phyloP scores from a whole-genome alignment of 1,140 invertebrate genomes.

The Formica exsecta region DNA sequence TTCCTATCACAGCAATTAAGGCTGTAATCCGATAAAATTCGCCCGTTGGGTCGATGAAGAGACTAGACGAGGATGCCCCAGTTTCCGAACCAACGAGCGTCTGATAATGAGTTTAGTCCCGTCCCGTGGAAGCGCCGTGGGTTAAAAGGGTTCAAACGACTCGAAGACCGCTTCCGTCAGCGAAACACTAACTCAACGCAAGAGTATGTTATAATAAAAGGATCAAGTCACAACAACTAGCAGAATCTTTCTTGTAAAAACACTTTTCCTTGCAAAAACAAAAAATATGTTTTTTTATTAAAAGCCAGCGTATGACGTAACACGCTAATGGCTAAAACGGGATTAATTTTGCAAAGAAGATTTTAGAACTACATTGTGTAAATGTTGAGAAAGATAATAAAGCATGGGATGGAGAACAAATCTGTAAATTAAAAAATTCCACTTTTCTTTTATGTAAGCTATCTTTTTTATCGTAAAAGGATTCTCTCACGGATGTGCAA shows the following conservation, averaged over 20 bases:
- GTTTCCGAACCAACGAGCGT: conserved; percentile 67
- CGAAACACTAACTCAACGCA: conserved; percentile 27
- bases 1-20: conserved; percentile 62
- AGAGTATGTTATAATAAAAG: not conserved
- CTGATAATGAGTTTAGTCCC: conserved; percentile 66
- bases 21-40: conserved; percentile 66
- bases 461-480: not conserved
- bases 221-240: not conserved
- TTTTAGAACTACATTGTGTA: too few species aligned
- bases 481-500: not conserved
- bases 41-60: conserved; percentile 56
- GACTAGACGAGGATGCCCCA: conserved; percentile 52
- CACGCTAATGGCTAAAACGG: too few species aligned
- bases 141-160: conserved; percentile 58
- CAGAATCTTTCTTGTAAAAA: not conserved
- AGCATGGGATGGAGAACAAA: not conserved
- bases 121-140: conserved; percentile 24
- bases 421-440: not conserved
- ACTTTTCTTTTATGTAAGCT: not conserved
- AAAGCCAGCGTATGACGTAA: not conserved
- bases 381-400: too few species aligned
- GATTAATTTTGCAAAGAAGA: too few species aligned
- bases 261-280: not conserved
- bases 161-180: conserved; percentile 36
- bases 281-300: not conserved